These are phyloP conservation scores for Apteryx mantelli DNA, from an alignment of 2,113 vertebrate genomes.

Conservation along the genomic window DNA sequence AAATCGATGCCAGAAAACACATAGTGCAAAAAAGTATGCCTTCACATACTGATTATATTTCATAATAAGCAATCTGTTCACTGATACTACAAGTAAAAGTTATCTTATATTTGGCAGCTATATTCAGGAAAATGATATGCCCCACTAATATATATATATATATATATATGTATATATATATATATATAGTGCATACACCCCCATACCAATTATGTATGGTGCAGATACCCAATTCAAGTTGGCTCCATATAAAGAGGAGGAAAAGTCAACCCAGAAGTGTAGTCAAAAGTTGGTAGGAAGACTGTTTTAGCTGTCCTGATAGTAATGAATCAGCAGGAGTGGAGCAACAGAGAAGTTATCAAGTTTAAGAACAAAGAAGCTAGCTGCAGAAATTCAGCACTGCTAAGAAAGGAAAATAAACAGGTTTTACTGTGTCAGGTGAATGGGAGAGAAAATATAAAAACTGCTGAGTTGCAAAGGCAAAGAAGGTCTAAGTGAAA, in stretches of 20 bases:
- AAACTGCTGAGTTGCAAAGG: background rate
- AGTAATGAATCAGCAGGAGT: background rate
- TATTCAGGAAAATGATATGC: conserved; percentile 37
- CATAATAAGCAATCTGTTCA: conserved; percentile 56
- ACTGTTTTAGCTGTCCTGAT: conserved; percentile 9
- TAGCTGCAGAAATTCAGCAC: conserved; percentile 7
- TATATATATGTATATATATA: no score
- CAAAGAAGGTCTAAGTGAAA: background rate
- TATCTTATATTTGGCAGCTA: conserved; percentile 18
- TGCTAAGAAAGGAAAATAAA: background rate
- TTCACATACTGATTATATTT: conserved; percentile 26
- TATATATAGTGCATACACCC: background rate
- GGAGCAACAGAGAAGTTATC: background rate
- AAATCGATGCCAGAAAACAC: conserved; percentile 42
- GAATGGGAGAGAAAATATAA: background rate
- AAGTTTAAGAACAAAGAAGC: background rate
- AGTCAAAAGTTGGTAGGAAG: conserved; percentile 12
- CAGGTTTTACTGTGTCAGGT: background rate
- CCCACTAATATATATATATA: background rate
- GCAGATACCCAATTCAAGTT: background rate
- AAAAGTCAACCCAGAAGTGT: background rate
- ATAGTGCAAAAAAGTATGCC: background rate
- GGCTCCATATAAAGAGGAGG: background rate
- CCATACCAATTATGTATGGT: conserved; percentile 7
- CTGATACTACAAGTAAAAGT: conserved; percentile 8